These are phyloP conservation scores for Astreopora myriophthalma DNA, from an alignment of 64 coral and sea anemone genomes.

Conservation along the genomic window DNA sequence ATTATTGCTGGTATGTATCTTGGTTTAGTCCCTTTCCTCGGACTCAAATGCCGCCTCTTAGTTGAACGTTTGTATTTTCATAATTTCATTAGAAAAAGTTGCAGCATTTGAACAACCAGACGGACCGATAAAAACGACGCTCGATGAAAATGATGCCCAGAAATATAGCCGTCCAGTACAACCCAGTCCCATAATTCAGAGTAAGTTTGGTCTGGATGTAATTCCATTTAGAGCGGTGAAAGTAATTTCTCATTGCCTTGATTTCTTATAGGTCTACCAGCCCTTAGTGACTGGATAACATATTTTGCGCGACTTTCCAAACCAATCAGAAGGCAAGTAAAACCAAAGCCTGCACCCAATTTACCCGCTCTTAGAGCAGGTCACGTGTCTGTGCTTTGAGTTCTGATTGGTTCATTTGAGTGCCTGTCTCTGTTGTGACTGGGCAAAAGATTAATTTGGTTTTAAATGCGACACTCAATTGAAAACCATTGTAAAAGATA, in stretches of 20 bases:
- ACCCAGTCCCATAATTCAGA: not conserved
- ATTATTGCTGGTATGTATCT: too few relatives aligned
- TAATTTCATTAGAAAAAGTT: not conserved
- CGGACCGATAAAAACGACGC: not conserved
- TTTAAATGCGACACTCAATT: too few relatives aligned
- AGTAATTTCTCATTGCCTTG: too few relatives aligned
- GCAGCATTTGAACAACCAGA: not conserved
- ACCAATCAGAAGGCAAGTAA: not conserved
- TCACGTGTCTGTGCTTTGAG: too few relatives aligned
- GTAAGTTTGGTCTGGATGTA: not conserved
- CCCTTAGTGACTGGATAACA: not conserved
- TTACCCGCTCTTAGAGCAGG: too few relatives aligned
- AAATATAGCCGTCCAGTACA: not conserved
- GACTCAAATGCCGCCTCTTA: not conserved
- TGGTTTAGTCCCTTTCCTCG: too few relatives aligned
- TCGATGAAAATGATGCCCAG: not conserved
- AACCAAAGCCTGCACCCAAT: not conserved
- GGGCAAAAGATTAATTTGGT: too few relatives aligned
- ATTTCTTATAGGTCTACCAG: too few relatives aligned
- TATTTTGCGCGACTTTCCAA: not conserved
- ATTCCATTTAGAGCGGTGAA: too few relatives aligned
- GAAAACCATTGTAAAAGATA: too few relatives aligned
- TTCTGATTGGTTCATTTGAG: not conserved
- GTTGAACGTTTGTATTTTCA: not conserved
- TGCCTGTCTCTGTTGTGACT: not conserved